Percentiles rank a stretch among this genome's conserved stretches.
These are phyloP conservation scores for Accipiter virgatus DNA, from an alignment of 2,113 vertebrate genomes.

Conservation along the genomic window DNA sequence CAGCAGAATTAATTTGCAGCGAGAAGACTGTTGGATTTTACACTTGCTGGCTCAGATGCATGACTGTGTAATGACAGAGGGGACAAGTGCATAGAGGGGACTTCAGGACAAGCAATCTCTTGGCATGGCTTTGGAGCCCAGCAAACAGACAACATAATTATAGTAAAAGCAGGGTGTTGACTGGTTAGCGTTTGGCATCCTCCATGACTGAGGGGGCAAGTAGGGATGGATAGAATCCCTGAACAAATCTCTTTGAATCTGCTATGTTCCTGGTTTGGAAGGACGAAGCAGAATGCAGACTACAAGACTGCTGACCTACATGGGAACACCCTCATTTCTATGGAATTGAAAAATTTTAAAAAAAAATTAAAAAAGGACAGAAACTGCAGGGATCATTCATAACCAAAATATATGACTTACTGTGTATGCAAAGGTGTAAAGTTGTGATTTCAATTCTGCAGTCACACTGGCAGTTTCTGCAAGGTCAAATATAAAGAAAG, in stretches of 20 bases:
- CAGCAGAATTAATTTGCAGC: slow-evolving; percentile 16
- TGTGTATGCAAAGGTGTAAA: slow-evolving; percentile 84
- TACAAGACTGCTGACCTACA: background rate
- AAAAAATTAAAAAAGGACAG: background rate
- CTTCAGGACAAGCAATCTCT: slow-evolving; percentile 45
- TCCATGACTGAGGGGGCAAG: background rate
- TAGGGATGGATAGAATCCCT: slow-evolving; percentile 25
- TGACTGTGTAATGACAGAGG: slow-evolving; percentile 1
- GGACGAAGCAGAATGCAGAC: background rate
- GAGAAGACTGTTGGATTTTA: background rate
- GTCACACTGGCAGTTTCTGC: slow-evolving; percentile 79
- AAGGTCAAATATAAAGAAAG: slow-evolving; percentile 95
- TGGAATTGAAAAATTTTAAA: background rate
- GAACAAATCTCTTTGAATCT: slow-evolving; percentile 2
- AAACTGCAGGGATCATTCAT: background rate
- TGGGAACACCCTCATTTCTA: background rate
- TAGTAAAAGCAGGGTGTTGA: slow-evolving; percentile 25
- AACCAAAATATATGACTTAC: slow-evolving; percentile 69
- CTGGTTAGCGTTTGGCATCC: background rate
- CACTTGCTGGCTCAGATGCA: slow-evolving; percentile 5
- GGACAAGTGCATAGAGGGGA: slow-evolving; percentile 29
- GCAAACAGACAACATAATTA: slow-evolving; percentile 42
- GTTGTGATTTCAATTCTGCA: slow-evolving; percentile 73
- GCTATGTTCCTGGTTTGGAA: background rate
- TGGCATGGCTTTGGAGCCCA: slow-evolving; percentile 23